These are phyloP conservation scores for Mellivora capensis DNA, from an alignment of 2,113 vertebrate genomes.

Conservation along the genomic window DNA sequence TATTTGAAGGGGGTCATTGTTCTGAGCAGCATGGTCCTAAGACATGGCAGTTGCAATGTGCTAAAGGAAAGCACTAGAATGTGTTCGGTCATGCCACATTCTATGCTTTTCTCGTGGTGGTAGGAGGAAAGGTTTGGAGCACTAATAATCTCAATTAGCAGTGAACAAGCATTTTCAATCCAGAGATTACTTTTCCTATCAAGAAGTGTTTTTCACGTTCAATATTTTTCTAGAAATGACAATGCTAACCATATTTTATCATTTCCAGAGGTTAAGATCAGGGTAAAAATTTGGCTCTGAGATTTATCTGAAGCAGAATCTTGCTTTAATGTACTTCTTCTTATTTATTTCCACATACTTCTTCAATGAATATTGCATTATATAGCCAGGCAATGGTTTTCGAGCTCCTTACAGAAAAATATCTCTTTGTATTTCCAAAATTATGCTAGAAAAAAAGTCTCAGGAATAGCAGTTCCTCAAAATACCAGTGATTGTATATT, in stretches of 20 bases:
- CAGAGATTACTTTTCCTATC: not conserved
- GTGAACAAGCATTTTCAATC: not conserved
- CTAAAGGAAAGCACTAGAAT: not conserved
- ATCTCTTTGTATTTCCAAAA: not conserved
- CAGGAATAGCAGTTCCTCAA: not conserved
- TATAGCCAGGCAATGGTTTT: not conserved
- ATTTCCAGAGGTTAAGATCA: not conserved
- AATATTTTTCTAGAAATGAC: not conserved
- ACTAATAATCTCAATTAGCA: not conserved
- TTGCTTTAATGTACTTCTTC: not conserved
- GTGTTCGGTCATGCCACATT: not conserved
- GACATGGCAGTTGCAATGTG: not conserved
- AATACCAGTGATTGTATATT: not conserved
- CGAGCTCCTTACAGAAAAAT: not conserved
- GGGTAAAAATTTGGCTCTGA: not conserved
- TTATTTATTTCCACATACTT: not conserved
- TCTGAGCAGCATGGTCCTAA: not conserved
- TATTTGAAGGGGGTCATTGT: not conserved
- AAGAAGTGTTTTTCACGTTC: not conserved
- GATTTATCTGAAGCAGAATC: not conserved
- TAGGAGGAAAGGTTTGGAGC: not conserved
- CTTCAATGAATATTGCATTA: not conserved
- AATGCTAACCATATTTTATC: not conserved
- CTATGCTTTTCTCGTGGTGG: not conserved
- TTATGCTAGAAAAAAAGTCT: not conserved